A percentile compares a stretch with the other conserved stretches of the same genome.
phyloP scores from a whole-genome alignment of 2,888 invertebrate species.

The Sericinus montela region DNA sequence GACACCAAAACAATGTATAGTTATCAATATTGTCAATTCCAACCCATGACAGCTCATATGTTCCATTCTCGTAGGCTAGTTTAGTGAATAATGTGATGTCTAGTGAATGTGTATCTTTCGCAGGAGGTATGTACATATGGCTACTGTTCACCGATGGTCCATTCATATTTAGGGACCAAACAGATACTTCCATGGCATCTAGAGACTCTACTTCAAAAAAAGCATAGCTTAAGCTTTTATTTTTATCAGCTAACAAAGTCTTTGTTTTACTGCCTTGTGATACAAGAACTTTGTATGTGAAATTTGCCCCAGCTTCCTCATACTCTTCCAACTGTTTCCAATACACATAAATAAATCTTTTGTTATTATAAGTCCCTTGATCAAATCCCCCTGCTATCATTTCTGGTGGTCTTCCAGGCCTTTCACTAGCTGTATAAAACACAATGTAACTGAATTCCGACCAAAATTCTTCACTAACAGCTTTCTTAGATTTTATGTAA shows the following conservation, averaged over 20 bases:
- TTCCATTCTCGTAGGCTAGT: constrained; percentile 84
- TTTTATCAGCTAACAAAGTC: constrained; percentile 63
- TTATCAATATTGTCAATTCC: constrained; percentile 77
- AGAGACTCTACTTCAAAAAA: constrained; percentile 73
- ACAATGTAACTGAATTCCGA: constrained; percentile 81
- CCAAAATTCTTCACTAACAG: constrained; percentile 82
- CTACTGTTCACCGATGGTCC: constrained; percentile 80
- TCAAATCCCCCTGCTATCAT: constrained; percentile 87
- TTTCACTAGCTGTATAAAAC: constrained; percentile 80
- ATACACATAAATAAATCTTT: constrained; percentile 84
- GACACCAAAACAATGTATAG: constrained; percentile 92
- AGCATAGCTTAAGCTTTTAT: constrained; percentile 80
- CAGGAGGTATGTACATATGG: constrained; percentile 80
- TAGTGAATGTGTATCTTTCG: constrained; percentile 65
- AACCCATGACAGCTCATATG: constrained; percentile 80
- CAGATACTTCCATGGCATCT: constrained; percentile 67
- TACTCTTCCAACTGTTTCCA: constrained; percentile 87
- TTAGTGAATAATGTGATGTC: constrained; percentile 81
- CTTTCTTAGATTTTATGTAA: constrained; percentile 79
- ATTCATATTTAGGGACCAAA: constrained; percentile 80
- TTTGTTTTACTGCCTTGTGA: constrained; percentile 48
- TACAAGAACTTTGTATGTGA: constrained; percentile 82
- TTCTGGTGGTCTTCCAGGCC: constrained; percentile 83
- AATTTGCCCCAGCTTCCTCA: constrained; percentile 86
- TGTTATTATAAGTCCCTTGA: constrained; percentile 70